Percentiles rank a stretch among this genome's conserved stretches.
Conservation (phyloP, 2,797 vertebrate genomes). For the Graptemys geographica region DNA sequence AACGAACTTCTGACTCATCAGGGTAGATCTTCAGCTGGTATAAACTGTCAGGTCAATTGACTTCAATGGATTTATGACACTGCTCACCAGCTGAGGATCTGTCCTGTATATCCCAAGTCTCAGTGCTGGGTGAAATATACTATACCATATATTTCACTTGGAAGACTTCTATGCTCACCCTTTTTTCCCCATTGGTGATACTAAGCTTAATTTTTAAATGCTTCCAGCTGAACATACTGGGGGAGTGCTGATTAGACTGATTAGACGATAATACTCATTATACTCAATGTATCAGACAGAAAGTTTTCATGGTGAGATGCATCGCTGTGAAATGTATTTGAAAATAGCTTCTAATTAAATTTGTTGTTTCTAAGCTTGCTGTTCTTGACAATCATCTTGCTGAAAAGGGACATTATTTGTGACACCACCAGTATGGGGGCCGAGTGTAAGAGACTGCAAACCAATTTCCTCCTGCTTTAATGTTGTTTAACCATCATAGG, state of each 20-base stretch:
- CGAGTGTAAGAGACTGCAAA: conserved; percentile 21
- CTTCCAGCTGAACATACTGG: background rate
- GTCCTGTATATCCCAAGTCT: no score
- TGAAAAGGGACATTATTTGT: conserved; percentile 17
- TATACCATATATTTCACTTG: background rate
- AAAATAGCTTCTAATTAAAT: conserved; percentile 38
- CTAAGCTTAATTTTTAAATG: background rate
- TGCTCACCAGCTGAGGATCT: no score
- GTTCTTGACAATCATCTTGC: background rate
- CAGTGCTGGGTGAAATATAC: no score
- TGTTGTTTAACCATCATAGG: conserved; percentile 20
- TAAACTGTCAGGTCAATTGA: background rate
- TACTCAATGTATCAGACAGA: background rate
- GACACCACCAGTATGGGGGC: background rate
- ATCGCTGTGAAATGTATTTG: conserved; percentile 18
- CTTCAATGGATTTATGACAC: background rate
- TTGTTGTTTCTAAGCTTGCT: background rate
- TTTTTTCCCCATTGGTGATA: background rate
- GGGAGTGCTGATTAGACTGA: background rate
- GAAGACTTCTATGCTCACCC: background rate
- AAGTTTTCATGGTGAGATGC: background rate
- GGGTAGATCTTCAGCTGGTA: background rate
- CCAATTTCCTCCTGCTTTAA: conserved; percentile 27
- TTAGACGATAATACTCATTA: background rate
- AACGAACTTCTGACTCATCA: no score